Percentiles rank a stretch among this genome's conserved stretches.
phyloP scores from a whole-genome alignment of 1,140 invertebrate species.

The Rhopalosiphum padi region DNA sequence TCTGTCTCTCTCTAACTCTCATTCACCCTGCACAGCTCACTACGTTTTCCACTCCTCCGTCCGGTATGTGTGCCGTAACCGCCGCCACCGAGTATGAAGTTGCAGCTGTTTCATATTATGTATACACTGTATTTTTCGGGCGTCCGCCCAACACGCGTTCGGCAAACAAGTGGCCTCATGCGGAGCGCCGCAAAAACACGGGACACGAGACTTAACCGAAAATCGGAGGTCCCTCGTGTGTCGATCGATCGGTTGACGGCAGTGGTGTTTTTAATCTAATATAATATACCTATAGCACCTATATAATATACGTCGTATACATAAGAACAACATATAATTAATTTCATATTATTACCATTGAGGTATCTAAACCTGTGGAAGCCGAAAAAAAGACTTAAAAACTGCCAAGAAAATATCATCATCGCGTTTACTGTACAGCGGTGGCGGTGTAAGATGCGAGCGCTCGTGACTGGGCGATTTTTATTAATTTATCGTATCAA shows the following conservation, averaged over 20 bases:
- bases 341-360: too few relatives aligned
- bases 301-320: neutral
- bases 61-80: constrained; percentile 40
- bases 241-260: neutral
- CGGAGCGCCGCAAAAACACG: constrained; percentile 33
- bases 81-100: neutral
- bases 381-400: neutral
- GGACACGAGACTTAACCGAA: neutral
- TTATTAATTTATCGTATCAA: constrained; percentile 2
- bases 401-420: neutral
- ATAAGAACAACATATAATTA: neutral
- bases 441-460: neutral
- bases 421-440: neutral
- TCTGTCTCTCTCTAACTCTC: neutral
- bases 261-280: neutral
- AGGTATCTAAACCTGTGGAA: too few relatives aligned
- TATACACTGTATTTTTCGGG: constrained; percentile 14
- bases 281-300: neutral
- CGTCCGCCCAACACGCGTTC: constrained; percentile 29
- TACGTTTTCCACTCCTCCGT: constrained; percentile 1
- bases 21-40: neutral
- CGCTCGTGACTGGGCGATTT: neutral
- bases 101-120: constrained; percentile 43
- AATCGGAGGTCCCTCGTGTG: neutral
- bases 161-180: constrained; percentile 36